Base-by-base conservation (phyloP, 2,797 vertebrate genomes). In the Cottoperca gobio region DNA sequence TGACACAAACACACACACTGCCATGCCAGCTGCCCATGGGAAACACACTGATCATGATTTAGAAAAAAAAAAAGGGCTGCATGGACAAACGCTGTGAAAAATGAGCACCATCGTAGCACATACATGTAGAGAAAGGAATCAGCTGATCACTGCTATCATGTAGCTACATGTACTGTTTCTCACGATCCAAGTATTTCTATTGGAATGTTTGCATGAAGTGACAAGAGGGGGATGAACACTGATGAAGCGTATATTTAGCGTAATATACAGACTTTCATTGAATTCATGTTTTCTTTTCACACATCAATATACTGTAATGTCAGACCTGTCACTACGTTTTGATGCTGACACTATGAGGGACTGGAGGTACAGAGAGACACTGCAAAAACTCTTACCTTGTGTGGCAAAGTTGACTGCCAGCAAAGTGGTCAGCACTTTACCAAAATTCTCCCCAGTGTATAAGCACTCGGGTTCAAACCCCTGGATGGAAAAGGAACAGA, bases 401-500 rank as follows among this genome's bases (percentile, higher is more conserved):
- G 96, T 97, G 58, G 96, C 96, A 88, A 96, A 96, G 94, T 96
- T 98, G 89, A 99, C 87, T 58, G 96, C 96, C 87, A 95, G 89
- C 86, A 99, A 93, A 2, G 97, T 97, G 68, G 89, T 95, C 87
- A 99, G 89, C 55, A 99, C 95, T 91, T 96, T 96, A 88, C 93
- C 90, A 91, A 99, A 98, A 82, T 96, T 96, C 85, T 95, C 95
- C 23, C 97, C 97, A 5, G 94, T 92, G 91, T 97, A 98, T 65
- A 99, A 89, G 82, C 96, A 96, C 81, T 96, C 94, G 2, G 97
- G 95, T 86, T 99, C 97, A 94, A 99, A 99, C 11, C 96, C 95
- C 97, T 99, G 91, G 46, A 82, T 68, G 85, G 59, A 82, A 81
- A 79, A 82, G 21, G 31, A 74, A 58, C 6, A 86, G 37, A 79